These are phyloP conservation scores for Seison nebaliae DNA, from an alignment of 1,140 invertebrate species.

Conservation along the genomic window DNA sequence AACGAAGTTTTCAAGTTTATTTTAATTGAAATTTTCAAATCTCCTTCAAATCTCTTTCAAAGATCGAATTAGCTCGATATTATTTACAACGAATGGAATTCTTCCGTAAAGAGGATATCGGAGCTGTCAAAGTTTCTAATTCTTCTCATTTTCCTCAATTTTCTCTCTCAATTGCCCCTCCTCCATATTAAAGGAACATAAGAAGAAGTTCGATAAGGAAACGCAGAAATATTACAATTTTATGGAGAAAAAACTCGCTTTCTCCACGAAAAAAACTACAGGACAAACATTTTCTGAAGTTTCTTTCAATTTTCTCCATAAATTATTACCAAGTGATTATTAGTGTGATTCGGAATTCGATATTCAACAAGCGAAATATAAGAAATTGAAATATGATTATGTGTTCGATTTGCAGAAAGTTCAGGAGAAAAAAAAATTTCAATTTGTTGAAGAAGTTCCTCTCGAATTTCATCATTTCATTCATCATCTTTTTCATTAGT, in stretches of 20 bases:
- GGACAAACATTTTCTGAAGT: no score
- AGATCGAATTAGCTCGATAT: not conserved
- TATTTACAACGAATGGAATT: not conserved
- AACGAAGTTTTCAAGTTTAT: not conserved
- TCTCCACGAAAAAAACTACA: not conserved
- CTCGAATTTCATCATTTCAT: no score
- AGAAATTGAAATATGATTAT: not conserved
- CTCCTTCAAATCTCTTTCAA: not conserved
- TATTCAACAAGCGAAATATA: not conserved
- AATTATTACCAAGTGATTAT: not conserved
- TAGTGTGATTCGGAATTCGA: not conserved
- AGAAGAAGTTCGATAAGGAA: not conserved
- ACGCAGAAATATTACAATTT: not conserved
- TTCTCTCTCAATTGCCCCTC: not conserved
- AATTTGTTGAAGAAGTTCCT: constrained; percentile 1
- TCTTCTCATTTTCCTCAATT: not conserved
- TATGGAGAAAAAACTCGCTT: not conserved
- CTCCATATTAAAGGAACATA: not conserved
- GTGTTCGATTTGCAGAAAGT: not conserved
- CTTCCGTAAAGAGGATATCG: not conserved
- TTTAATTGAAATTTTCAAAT: not conserved
- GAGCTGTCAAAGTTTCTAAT: not conserved
- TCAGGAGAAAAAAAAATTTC: constrained; percentile 1
- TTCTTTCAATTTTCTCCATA: not conserved
- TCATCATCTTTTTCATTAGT: no score